Evolutionary conservation across 2,113 vertebrate genomes (phyloP).

Genomic region (Lepisosteus oculatus): DNA sequence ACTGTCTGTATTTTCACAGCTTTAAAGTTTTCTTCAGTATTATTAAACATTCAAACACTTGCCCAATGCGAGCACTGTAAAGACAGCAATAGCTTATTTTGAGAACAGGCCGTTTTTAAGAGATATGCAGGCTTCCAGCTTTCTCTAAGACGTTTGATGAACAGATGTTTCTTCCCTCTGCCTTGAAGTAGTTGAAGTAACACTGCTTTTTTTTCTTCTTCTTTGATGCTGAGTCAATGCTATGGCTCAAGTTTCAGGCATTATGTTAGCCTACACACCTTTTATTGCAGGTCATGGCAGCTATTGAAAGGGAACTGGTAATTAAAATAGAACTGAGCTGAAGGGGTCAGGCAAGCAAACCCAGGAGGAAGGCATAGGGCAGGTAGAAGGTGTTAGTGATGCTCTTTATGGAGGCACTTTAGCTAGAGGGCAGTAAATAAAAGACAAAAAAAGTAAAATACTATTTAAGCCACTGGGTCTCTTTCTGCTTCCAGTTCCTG

Average conservation of each 20-base stretch:
- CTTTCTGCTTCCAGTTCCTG: not conserved
- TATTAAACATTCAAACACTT: too few species aligned
- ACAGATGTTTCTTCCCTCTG: slow-evolving; percentile 14
- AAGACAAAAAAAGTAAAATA: slow-evolving; percentile 26
- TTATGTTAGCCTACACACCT: slow-evolving; percentile 46
- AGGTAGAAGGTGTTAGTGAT: slow-evolving; percentile 36
- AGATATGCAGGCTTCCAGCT: too few species aligned
- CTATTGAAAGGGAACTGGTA: slow-evolving; percentile 55
- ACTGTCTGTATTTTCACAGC: too few species aligned
- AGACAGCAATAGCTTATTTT: too few species aligned
- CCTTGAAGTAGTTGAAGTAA: not conserved
- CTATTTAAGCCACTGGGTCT: slow-evolving; percentile 6
- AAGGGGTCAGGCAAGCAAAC: not conserved
- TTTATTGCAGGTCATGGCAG: slow-evolving; percentile 61
- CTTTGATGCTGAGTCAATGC: slow-evolving; percentile 27
- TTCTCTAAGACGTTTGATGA: not conserved
- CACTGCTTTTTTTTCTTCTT: not conserved
- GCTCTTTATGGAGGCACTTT: slow-evolving; percentile 45
- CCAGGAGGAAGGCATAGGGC: too few species aligned
- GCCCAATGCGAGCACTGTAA: too few species aligned
- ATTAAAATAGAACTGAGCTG: slow-evolving; percentile 56
- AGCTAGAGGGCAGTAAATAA: slow-evolving; percentile 43
- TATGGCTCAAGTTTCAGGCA: slow-evolving; percentile 51
- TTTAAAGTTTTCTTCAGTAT: too few species aligned
- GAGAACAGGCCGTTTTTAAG: too few species aligned